Evolutionary conservation across 2,888 invertebrate genomes (phyloP).

Genomic region (Scotopteryx bipunctaria): DNA sequence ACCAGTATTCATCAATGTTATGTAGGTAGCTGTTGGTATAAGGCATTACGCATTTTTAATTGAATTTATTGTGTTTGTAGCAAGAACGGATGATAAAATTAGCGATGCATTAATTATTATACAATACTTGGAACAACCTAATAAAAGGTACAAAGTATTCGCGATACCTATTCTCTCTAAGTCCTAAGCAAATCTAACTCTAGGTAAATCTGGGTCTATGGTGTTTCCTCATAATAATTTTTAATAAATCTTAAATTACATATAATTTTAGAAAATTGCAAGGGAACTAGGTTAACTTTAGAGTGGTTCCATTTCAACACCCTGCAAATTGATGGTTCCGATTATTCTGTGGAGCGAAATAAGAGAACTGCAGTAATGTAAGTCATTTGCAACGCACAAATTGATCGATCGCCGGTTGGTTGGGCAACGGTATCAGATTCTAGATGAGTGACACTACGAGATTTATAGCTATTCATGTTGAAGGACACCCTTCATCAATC

Average conservation of each 20-base stretch:
- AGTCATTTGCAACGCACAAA: conserved; percentile 25
- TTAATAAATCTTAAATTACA: neutral
- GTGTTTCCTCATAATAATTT: neutral
- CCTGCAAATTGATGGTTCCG: conserved; percentile 20
- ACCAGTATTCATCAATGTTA: no score
- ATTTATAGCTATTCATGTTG: conserved; percentile 4
- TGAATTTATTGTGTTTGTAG: neutral
- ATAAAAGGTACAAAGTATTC: no score
- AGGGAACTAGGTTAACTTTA: neutral
- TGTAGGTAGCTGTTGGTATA: no score
- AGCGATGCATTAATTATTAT: neutral
- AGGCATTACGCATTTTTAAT: no score
- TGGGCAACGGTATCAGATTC: conserved; percentile 20
- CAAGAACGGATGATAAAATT: neutral
- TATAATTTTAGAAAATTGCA: neutral
- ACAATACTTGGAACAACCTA: neutral
- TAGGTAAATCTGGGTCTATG: neutral
- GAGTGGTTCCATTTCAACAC: conserved; percentile 15
- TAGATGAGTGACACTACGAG: conserved; percentile 15
- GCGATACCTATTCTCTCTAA: no score
- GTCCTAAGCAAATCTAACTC: no score
- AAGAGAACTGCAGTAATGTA: conserved; percentile 16
- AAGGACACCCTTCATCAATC: no score
- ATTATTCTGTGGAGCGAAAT: conserved; percentile 25
- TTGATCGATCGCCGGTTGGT: conserved; percentile 27